phyloP scores from a whole-genome alignment of 1,140 invertebrate species.

The Drosophila obscura region DNA sequence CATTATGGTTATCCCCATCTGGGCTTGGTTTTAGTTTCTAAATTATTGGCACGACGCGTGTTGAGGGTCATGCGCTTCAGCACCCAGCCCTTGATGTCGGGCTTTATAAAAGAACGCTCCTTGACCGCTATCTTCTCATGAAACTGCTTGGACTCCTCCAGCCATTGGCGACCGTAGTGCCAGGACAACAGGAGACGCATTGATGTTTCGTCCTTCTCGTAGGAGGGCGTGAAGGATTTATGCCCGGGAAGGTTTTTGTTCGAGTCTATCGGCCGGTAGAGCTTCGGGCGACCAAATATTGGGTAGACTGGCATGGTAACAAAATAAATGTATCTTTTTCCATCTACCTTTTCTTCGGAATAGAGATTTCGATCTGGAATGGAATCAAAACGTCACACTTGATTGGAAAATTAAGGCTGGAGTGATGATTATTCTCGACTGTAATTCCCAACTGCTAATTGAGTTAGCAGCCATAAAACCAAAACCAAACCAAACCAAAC shows the following conservation, averaged over 20 bases:
- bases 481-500: not conserved
- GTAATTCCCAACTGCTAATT: constrained; percentile 26
- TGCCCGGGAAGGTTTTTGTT: not conserved
- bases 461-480: constrained; percentile 13
- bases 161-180: constrained; percentile 39
- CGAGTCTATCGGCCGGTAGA: not conserved
- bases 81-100: constrained; percentile 12
- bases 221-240: constrained; percentile 8
- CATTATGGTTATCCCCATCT: no score
- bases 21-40: no score
- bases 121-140: not conserved
- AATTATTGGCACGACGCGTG: not conserved
- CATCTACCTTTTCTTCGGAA: not conserved
- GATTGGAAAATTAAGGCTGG: constrained; percentile 3
- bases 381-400: not conserved
- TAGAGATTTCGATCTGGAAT: not conserved
- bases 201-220: constrained; percentile 8
- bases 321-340: not conserved
- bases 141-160: constrained; percentile 13
- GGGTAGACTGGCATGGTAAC: no score
- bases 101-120: not conserved
- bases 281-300: not conserved
- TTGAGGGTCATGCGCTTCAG: constrained; percentile 7
- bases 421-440: not conserved
- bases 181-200: constrained; percentile 31